phyloP scores from a whole-genome alignment of 2,888 invertebrate genomes.

The Neoitamus cyanurus region DNA sequence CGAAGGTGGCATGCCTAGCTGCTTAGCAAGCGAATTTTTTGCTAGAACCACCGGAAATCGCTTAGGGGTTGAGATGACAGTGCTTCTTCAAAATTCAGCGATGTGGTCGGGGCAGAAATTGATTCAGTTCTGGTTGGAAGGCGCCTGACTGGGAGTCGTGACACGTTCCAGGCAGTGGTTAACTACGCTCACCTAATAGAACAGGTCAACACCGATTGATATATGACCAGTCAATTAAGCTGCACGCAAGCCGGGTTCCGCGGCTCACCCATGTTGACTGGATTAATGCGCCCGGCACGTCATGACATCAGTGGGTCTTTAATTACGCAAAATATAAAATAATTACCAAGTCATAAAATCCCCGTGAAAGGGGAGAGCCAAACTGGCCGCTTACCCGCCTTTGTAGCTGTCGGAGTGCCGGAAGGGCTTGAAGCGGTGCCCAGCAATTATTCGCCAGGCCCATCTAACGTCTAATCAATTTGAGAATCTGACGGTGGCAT shows the following conservation, averaged over 20 bases:
- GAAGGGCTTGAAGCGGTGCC: background rate
- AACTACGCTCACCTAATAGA: background rate
- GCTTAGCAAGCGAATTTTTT: background rate
- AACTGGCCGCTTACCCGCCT: background rate
- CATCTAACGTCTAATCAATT: constrained; percentile 15
- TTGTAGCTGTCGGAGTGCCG: background rate
- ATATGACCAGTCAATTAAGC: constrained; percentile 32
- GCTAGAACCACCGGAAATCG: background rate
- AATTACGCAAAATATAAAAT: constrained; percentile 32
- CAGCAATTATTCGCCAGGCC: background rate
- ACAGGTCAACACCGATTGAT: constrained; percentile 26
- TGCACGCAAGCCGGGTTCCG: constrained; percentile 8
- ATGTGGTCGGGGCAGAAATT: background rate
- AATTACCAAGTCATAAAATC: constrained; percentile 34
- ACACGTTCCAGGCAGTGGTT: background rate
- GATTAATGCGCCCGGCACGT: background rate
- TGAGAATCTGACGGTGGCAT: background rate
- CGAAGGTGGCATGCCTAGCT: background rate
- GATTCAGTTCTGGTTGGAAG: background rate
- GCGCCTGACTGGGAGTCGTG: background rate
- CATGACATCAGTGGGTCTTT: constrained; percentile 2
- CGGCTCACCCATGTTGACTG: constrained; percentile 2
- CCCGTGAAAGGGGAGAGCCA: background rate
- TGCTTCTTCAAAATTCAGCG: background rate
- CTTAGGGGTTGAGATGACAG: background rate